Conservation (phyloP, 2,888 invertebrate species). For the Timema podura region DNA sequence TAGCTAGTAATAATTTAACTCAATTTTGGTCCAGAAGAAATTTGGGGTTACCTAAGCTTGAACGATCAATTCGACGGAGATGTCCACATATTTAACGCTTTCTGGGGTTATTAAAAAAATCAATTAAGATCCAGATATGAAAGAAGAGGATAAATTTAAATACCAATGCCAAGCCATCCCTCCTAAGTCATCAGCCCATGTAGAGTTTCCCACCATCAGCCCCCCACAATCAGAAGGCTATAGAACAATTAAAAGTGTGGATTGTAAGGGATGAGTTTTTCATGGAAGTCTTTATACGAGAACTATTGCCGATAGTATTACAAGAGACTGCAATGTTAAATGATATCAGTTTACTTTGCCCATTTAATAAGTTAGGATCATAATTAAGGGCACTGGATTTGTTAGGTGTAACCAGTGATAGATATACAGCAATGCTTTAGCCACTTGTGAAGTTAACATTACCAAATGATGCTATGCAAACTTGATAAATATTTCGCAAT, state of each 20-base stretch:
- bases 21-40: not conserved
- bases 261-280: not conserved
- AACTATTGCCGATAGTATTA: not conserved
- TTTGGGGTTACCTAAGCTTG: slow-evolving; percentile 8
- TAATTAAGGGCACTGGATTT: not conserved
- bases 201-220: slow-evolving; percentile 8
- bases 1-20: not conserved
- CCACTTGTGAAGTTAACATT: not conserved
- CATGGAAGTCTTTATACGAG: not conserved
- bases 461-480: not conserved
- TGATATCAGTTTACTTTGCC: not conserved
- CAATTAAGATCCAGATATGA: not conserved
- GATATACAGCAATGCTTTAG: not conserved
- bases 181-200: not conserved
- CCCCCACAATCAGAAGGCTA: not conserved
- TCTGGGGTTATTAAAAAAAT: not conserved
- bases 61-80: not conserved
- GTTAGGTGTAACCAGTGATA: not conserved
- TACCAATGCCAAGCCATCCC: not conserved
- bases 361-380: not conserved
- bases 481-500: not conserved
- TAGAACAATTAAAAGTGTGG: slow-evolving; percentile 1
- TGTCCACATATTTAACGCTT: not conserved
- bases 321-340: not conserved
- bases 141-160: not conserved